Conservation (phyloP, 2,888 invertebrate genomes). For the Hoplodrina blanda region DNA sequence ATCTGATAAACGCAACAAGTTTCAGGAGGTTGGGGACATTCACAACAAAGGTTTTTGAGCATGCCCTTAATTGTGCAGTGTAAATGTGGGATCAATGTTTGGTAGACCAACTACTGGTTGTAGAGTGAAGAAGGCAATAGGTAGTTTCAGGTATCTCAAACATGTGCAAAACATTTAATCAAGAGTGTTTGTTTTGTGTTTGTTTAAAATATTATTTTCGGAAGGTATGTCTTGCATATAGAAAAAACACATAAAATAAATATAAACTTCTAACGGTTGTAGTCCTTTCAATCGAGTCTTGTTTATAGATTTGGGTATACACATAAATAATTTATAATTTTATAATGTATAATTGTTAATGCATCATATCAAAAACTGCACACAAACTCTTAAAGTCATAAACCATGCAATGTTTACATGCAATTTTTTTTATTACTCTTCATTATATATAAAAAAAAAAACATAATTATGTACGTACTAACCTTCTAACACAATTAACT, state of each 20-base stretch:
- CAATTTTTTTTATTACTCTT: constrained; percentile 74
- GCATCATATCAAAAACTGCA: constrained; percentile 82
- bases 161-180: constrained; percentile 55
- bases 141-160: constrained; percentile 49
- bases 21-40: constrained; percentile 75
- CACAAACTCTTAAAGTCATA: constrained; percentile 73
- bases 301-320: constrained; percentile 50
- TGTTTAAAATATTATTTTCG: constrained; percentile 33
- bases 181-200: constrained; percentile 35
- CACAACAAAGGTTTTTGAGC: constrained; percentile 82
- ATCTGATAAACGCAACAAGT: constrained; percentile 78
- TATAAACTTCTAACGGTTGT: constrained; percentile 55
- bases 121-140: constrained; percentile 56
- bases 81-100: constrained; percentile 63
- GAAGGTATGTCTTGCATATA: constrained; percentile 30
- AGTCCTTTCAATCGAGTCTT: constrained; percentile 52
- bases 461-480: constrained; percentile 84
- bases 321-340: constrained; percentile 58
- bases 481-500: constrained; percentile 76
- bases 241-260: constrained; percentile 62
- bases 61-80: constrained; percentile 86
- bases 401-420: constrained; percentile 86
- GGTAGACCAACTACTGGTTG: constrained; percentile 35
- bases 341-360: constrained; percentile 63
- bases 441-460: constrained; percentile 66